A percentile compares a stretch with the other conserved stretches of the same genome.
These are phyloP conservation scores for Ameiurus melas DNA, from an alignment of 2,113 vertebrate genomes.

Conservation along the genomic window DNA sequence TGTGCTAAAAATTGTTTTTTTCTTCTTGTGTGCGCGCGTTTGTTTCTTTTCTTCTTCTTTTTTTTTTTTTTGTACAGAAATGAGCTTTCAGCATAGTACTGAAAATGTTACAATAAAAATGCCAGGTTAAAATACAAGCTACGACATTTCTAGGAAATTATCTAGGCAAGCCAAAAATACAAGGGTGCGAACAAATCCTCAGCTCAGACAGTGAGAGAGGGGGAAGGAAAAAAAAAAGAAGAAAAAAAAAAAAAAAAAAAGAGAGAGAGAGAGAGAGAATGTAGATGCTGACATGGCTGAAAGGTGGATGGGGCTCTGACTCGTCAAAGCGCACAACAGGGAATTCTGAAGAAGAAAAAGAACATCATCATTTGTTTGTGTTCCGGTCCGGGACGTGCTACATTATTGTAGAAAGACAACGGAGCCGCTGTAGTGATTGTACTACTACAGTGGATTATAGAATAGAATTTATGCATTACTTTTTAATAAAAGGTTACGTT, in stretches of 20 bases:
- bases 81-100: conserved; percentile 84
- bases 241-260: too few species aligned
- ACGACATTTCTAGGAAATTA: conserved; percentile 76
- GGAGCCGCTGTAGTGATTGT: too few species aligned
- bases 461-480: too few species aligned
- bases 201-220: conserved; percentile 34
- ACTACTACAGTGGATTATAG: not conserved
- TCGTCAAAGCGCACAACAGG: conserved; percentile 39
- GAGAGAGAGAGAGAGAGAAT: not conserved
- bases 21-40: too few species aligned
- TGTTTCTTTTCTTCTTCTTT: too few species aligned
- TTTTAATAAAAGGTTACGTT: too few species aligned
- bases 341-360: conserved; percentile 26
- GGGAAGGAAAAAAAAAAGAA: too few species aligned
- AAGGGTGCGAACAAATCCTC: conserved; percentile 42
- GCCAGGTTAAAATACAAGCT: conserved; percentile 84
- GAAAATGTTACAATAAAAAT: conserved; percentile 89
- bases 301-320: conserved; percentile 12
- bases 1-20: conserved; percentile 58
- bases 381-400: not conserved
- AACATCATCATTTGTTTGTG: not conserved
- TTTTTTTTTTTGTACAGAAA: conserved; percentile 53
- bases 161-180: conserved; percentile 45
- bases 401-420: not conserved
- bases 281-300: conserved; percentile 36